Evolutionary conservation across 2,797 vertebrate genomes (phyloP).

Genomic region (Anolis apletophallus): DNA sequence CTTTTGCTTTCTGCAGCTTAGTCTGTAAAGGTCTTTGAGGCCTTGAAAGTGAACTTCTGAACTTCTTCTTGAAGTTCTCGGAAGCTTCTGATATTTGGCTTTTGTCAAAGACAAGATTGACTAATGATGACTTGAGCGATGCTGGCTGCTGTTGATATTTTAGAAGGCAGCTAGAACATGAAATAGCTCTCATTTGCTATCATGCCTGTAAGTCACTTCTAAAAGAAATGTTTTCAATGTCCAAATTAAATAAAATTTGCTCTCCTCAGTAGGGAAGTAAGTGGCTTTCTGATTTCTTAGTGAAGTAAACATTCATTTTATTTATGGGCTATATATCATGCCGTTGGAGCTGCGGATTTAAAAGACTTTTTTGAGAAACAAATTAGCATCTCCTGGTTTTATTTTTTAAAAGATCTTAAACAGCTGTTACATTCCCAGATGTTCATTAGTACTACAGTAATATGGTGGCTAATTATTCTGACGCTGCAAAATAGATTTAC

Average conservation of each 20-base stretch:
- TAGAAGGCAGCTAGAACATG: background rate
- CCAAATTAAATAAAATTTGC: slow-evolving; percentile 20
- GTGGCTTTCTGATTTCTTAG: background rate
- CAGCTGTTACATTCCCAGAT: slow-evolving; percentile 49
- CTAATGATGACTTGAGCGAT: background rate
- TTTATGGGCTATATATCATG: background rate
- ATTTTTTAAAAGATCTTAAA: background rate
- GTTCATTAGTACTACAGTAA: slow-evolving; percentile 41
- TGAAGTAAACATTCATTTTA: background rate
- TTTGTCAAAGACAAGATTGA: background rate
- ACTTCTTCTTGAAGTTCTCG: background rate
- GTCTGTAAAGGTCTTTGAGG: background rate
- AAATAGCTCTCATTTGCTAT: background rate
- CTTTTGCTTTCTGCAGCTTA: background rate
- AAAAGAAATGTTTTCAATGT: slow-evolving; percentile 9
- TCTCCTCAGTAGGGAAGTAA: background rate
- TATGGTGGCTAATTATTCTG: slow-evolving; percentile 27
- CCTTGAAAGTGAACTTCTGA: background rate
- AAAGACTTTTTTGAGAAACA: slow-evolving; percentile 42
- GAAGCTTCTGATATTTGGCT: background rate
- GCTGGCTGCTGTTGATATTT: background rate
- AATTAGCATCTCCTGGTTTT: slow-evolving; percentile 10
- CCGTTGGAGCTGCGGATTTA: background rate
- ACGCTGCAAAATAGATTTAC: slow-evolving; percentile 29
- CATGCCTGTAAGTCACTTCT: background rate